Base-by-base conservation (phyloP, 2,888 invertebrate species). In the Ashinkailepas kermadecensis region DNA sequence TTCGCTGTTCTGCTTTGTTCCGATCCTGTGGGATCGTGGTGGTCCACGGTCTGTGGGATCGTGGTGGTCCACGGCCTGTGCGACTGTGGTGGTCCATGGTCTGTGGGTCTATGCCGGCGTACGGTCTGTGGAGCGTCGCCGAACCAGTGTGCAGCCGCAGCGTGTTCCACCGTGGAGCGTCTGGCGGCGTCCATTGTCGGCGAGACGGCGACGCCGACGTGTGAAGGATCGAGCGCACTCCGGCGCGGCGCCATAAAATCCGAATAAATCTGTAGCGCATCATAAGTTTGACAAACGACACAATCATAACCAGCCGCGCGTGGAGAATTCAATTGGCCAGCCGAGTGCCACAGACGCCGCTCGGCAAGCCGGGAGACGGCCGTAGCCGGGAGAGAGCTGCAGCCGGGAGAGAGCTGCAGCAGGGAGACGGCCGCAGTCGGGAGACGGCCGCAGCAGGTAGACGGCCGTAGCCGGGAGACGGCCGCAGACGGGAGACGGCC, bases 261-360 rank as follows among this genome's bases (percentile, higher is more conserved):
- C 54, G 74, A 74, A 74, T 74, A 74, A 74, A 74, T 74, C 74
- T 21, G 74, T 56, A 56, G 21, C 74, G 74, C 23, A 74, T 74
- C 74, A 74, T 74, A 74, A 74, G 74, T 56, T 56, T 74, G 74
- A 74, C 74, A 74, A 74, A 74, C 74, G 74, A 74, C 74, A 74
- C 74, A 74, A 74, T 74, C 74, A 10, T 21, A 54, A 2, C 56
- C 74, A 74, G 54, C 56, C 21, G 56, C 74, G 74, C 74, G 74
- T 74, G 74, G 74, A 74, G 21, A 21, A 74, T 74, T 74, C 56
- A 54, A 74, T 74, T 56, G 18, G 70, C 70, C 70, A 21, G 56
- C 74, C 18, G 74, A 54, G 59, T 15, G 12, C 59, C 59, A 59
- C 11, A 59, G 12, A 11, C 59, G 59, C 59, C 39, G 39, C 39